Evolutionary conservation across 1,140 invertebrate species (phyloP).

Genomic region (Drusus annulatus): DNA sequence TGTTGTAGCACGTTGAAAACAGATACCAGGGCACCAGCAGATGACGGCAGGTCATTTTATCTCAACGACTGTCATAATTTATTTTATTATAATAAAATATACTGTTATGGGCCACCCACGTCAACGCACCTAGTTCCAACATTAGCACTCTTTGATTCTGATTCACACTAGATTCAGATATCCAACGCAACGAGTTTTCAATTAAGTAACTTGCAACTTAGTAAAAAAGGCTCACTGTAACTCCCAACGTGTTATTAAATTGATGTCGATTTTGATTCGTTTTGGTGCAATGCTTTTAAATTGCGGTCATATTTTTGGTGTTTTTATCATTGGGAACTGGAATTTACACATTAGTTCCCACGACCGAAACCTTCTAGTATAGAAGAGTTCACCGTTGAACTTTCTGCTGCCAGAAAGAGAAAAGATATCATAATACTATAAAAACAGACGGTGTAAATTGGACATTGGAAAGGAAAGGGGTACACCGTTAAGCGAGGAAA

Average conservation of each 20-base stretch:
- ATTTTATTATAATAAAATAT: slow-evolving; percentile 51
- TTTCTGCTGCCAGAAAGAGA: slow-evolving; percentile 34
- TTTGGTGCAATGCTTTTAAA: no score
- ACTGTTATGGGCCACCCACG: slow-evolving; percentile 56
- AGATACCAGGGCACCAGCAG: slow-evolving; percentile 38
- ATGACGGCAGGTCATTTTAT: slow-evolving; percentile 31
- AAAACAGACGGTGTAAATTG: slow-evolving; percentile 33
- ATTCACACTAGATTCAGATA: slow-evolving; percentile 32
- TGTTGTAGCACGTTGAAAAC: slow-evolving; percentile 11
- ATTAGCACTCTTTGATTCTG: slow-evolving; percentile 47
- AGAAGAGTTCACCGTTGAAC: not conserved
- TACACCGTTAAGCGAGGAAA: slow-evolving; percentile 12
- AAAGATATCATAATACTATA: slow-evolving; percentile 23
- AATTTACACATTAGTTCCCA: slow-evolving; percentile 52
- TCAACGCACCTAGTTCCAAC: slow-evolving; percentile 48
- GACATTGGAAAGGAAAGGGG: slow-evolving; percentile 3
- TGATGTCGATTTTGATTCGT: no score
- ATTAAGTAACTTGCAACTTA: not conserved
- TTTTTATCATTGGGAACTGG: not conserved
- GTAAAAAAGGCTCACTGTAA: not conserved
- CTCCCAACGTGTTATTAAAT: no score
- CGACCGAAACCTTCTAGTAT: slow-evolving; percentile 51
- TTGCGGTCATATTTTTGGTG: no score
- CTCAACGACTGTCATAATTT: slow-evolving; percentile 44
- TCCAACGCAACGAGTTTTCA: not conserved